Evolutionary conservation across 53 echinoderm and acorn worm species (phyloP).

Genomic region (Paelopatides confundens): DNA sequence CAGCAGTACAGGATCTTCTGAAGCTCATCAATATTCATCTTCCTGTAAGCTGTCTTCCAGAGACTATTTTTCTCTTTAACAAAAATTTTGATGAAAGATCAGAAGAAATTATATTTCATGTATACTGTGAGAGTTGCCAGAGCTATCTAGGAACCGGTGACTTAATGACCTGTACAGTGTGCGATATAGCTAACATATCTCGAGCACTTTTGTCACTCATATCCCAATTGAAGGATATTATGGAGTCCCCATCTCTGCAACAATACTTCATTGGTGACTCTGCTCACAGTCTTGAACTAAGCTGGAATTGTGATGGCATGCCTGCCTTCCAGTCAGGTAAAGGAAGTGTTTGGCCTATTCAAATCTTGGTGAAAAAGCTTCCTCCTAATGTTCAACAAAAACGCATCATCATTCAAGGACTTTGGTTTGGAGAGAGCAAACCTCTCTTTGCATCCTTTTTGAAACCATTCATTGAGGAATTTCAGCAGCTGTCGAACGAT

Average conservation of each 20-base stretch:
- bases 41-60: neutral
- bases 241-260: neutral
- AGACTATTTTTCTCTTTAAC: neutral
- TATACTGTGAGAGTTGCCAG: slow-evolving; percentile 32
- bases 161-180: neutral
- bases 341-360: slow-evolving; percentile 60
- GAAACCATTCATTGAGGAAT: slow-evolving; percentile 60
- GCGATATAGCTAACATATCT: neutral
- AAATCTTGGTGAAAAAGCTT: slow-evolving; percentile 44
- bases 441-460: slow-evolving; percentile 46
- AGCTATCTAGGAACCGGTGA: slow-evolving; percentile 17
- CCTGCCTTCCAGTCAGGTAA: slow-evolving; percentile 59
- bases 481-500: slow-evolving; percentile 13
- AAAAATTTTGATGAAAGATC: slow-evolving; percentile 4
- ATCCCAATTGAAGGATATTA: neutral
- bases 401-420: slow-evolving; percentile 50
- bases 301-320: slow-evolving; percentile 65
- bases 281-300: neutral
- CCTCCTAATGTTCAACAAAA: slow-evolving; percentile 56
- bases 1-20: neutral
- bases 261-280: neutral
- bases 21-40: neutral
- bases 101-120: neutral
- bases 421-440: slow-evolving; percentile 63
- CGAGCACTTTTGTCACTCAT: neutral